Evolutionary conservation across 2,888 invertebrate genomes (phyloP).

Genomic region (Troides helena): DNA sequence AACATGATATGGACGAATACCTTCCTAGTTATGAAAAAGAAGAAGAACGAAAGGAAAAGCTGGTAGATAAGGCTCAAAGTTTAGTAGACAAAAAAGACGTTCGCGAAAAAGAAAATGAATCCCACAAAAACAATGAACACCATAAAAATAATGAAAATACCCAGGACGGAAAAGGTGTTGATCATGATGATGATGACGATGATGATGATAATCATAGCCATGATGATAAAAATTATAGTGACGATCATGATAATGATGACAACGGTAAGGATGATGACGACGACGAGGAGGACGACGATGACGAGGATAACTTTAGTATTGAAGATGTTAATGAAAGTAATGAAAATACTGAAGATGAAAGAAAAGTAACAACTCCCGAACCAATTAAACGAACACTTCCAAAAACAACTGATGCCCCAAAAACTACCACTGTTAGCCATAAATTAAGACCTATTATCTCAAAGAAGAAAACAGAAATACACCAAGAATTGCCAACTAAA

Average conservation of each 20-base stretch:
- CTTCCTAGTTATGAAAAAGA: slow-evolving; percentile 64
- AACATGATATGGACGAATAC: slow-evolving; percentile 65
- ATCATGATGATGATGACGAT: slow-evolving; percentile 38
- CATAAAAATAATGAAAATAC: slow-evolving; percentile 28
- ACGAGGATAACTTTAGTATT: slow-evolving; percentile 23
- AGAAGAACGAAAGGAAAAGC: slow-evolving; percentile 36
- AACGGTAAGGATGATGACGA: slow-evolving; percentile 34
- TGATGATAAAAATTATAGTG: slow-evolving; percentile 38
- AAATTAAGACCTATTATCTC: slow-evolving; percentile 53
- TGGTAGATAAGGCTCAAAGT: slow-evolving; percentile 30
- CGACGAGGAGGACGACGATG: slow-evolving; percentile 12
- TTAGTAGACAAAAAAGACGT: slow-evolving; percentile 36
- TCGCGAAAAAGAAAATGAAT: slow-evolving; percentile 37
- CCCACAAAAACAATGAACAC: slow-evolving; percentile 39
- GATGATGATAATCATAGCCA: slow-evolving; percentile 38
- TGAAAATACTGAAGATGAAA: slow-evolving; percentile 12
- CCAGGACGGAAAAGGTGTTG: slow-evolving; percentile 39
- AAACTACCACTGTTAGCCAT: slow-evolving; percentile 48
- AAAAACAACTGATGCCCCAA: slow-evolving; percentile 59
- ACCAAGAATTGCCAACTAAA: slow-evolving; percentile 63
- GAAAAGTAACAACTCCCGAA: slow-evolving; percentile 51
- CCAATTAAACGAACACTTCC: slow-evolving; percentile 58
- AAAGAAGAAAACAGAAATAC: slow-evolving; percentile 67
- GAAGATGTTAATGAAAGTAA: slow-evolving; percentile 30
- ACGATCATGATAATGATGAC: slow-evolving; percentile 33